Conservation (phyloP, 2,113 vertebrate genomes). For the Morone chrysops region DNA sequence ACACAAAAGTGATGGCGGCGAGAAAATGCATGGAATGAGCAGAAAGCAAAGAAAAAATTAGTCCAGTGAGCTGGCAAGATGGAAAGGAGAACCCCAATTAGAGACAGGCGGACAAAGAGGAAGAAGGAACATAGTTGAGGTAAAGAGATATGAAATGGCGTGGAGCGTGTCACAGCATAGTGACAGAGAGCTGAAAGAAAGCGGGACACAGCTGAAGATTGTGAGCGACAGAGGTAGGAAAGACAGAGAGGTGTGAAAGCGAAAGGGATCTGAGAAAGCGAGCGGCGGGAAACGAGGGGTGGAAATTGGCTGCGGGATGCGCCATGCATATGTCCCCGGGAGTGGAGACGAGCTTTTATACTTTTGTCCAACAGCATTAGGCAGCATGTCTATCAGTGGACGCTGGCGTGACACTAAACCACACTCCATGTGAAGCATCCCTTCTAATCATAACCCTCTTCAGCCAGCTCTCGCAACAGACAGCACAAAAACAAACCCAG, state of each 20-base stretch:
- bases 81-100: conserved; percentile 63
- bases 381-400: conserved; percentile 71
- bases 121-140: conserved; percentile 17
- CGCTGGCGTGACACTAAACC: conserved; percentile 63
- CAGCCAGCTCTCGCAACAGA: conserved; percentile 24
- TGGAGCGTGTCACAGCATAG: conserved; percentile 46
- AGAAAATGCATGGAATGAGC: conserved; percentile 43
- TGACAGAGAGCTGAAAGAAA: conserved; percentile 59
- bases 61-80: conserved; percentile 34
- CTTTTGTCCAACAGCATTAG: conserved; percentile 74
- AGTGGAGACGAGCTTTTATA: conserved; percentile 66
- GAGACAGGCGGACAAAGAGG: conserved; percentile 41
- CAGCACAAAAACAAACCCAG: conserved; percentile 42
- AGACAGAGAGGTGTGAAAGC: conserved; percentile 58
- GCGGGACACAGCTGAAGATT: conserved; percentile 50
- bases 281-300: conserved; percentile 48
- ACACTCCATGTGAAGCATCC: conserved; percentile 67
- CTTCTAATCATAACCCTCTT: conserved; percentile 69
- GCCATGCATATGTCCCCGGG: conserved; percentile 38
- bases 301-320: conserved; percentile 64
- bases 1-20: conserved; percentile 36
- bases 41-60: conserved; percentile 37
- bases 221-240: conserved; percentile 56
- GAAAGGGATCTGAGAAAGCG: conserved; percentile 32
- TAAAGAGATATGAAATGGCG: conserved; percentile 61